phyloP scores from a whole-genome alignment of 2,797 vertebrate species.

The Centroberyx gerrardi region DNA sequence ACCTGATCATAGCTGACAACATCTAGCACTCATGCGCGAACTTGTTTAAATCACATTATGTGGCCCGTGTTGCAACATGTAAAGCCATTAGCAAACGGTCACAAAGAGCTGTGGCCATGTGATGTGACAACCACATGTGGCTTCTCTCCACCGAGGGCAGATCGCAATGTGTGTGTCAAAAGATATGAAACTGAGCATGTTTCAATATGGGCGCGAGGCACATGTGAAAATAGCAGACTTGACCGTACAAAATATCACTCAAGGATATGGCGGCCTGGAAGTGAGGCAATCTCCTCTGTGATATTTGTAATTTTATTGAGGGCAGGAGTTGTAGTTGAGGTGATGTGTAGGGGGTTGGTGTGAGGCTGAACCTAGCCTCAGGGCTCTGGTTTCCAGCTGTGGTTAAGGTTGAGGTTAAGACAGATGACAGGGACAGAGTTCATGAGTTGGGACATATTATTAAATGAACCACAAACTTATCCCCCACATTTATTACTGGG shows the following conservation, averaged over 20 bases:
- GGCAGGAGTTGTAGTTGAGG: constrained; percentile 75
- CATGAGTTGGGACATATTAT: constrained; percentile 81
- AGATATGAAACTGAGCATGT: constrained; percentile 46
- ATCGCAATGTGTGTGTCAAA: constrained; percentile 38
- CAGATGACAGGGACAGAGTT: constrained; percentile 82
- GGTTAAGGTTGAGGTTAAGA: constrained; percentile 81
- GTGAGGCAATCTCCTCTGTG: constrained; percentile 72
- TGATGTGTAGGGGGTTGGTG: constrained; percentile 73
- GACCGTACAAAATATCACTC: constrained; percentile 57
- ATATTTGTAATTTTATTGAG: constrained; percentile 79
- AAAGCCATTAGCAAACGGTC: constrained; percentile 46
- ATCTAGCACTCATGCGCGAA: constrained; percentile 17
- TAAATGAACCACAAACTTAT: constrained; percentile 83
- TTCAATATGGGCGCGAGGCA: constrained; percentile 52
- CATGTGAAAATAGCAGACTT: constrained; percentile 55
- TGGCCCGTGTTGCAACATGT: constrained; percentile 20
- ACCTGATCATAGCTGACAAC: constrained; percentile 31
- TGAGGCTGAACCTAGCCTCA: constrained; percentile 64
- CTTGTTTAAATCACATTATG: constrained; percentile 37
- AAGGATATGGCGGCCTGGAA: constrained; percentile 61
- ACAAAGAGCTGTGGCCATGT: constrained; percentile 30
- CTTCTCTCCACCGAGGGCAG: constrained; percentile 34
- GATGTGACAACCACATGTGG: constrained; percentile 40
- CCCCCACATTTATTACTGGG: constrained; percentile 81
- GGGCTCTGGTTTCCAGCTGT: constrained; percentile 76